A percentile compares a stretch with the other conserved stretches of the same genome.
phyloP scores from a whole-genome alignment of 2,797 vertebrate species.

The Percopsis omiscomaycus region DNA sequence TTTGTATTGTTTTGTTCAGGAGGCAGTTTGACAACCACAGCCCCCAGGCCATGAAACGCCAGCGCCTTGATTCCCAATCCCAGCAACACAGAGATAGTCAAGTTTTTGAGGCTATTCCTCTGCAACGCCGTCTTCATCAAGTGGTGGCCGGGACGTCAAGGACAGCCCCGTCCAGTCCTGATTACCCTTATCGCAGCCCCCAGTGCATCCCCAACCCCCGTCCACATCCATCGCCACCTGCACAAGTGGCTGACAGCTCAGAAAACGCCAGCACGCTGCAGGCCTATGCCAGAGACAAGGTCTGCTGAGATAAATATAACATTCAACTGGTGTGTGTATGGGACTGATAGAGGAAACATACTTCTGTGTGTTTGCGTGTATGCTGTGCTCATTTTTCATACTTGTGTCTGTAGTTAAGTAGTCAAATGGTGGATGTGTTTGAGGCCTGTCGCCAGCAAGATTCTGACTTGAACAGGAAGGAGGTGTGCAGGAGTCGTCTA shows the following conservation, averaged over 20 bases:
- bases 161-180: conserved; percentile 31
- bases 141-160: conserved; percentile 70
- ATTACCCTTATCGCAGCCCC: conserved; percentile 15
- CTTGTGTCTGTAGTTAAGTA: conserved; percentile 82
- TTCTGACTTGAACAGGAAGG: conserved; percentile 88
- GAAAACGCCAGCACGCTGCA: conserved; percentile 50
- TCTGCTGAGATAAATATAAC: conserved; percentile 45
- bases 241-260: conserved; percentile 56
- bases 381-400: conserved; percentile 7
- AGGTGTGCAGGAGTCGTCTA: conserved; percentile 82
- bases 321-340: not conserved
- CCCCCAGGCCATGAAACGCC: conserved; percentile 77
- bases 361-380: not conserved
- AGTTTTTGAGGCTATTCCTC: conserved; percentile 7
- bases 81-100: conserved; percentile 40
- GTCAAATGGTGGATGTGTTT: conserved; percentile 89
- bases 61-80: conserved; percentile 72
- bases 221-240: conserved; percentile 52
- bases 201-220: conserved; percentile 30
- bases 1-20: conserved; percentile 69
- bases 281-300: conserved; percentile 82
- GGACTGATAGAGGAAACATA: not conserved
- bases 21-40: conserved; percentile 74
- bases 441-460: conserved; percentile 85
- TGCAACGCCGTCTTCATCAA: conserved; percentile 52